Evolutionary conservation across 1,140 invertebrate genomes (phyloP).

Genomic region (Bursaphelenchus mucronatus): DNA sequence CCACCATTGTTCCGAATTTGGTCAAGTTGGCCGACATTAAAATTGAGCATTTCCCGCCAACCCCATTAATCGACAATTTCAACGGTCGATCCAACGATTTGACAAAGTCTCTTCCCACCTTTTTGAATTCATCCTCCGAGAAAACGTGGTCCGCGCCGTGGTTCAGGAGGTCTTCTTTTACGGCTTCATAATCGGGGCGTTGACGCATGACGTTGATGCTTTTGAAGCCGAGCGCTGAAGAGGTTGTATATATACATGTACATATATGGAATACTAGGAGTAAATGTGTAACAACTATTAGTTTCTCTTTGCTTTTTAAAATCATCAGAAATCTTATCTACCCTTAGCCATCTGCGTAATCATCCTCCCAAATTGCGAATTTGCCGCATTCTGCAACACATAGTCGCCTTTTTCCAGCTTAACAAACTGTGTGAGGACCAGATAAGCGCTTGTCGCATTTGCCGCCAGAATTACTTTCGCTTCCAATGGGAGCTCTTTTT

Average conservation of each 20-base stretch:
- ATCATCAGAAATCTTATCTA: constrained; percentile 67
- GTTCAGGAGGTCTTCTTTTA: constrained; percentile 69
- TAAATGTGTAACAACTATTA: constrained; percentile 69
- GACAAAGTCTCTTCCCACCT: constrained; percentile 72
- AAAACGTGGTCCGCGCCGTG: constrained; percentile 81
- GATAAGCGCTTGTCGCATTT: constrained; percentile 91
- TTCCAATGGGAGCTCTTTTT: constrained; percentile 8
- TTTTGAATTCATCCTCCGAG: constrained; percentile 77
- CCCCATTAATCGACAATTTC: constrained; percentile 83
- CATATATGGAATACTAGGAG: neutral
- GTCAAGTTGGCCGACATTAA: constrained; percentile 74
- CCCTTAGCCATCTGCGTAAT: constrained; percentile 75
- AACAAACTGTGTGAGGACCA: constrained; percentile 88
- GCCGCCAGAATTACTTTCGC: constrained; percentile 2
- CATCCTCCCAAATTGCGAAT: constrained; percentile 88
- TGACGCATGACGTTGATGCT: constrained; percentile 83
- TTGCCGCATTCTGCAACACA: constrained; percentile 92
- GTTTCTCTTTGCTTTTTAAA: constrained; percentile 66
- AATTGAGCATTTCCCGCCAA: constrained; percentile 83
- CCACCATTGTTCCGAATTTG: constrained; percentile 76
- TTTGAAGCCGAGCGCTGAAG: constrained; percentile 66
- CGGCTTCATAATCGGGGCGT: constrained; percentile 70
- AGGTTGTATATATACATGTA: neutral
- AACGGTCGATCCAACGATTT: constrained; percentile 67
- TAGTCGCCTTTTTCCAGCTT: constrained; percentile 73